Conservation (phyloP, 2,888 invertebrate species). For the Thecophora atra region DNA sequence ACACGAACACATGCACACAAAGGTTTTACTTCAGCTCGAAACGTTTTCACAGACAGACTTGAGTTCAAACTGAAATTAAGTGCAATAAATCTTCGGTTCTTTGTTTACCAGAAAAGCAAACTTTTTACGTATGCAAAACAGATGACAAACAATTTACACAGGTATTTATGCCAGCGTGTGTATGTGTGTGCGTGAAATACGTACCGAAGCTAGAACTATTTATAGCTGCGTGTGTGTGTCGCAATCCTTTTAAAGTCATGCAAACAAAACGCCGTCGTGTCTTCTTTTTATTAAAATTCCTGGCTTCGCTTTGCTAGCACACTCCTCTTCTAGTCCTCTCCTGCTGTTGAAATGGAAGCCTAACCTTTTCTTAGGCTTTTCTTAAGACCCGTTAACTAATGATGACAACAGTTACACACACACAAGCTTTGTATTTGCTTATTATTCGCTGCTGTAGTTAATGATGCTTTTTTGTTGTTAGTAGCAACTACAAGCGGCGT, state of each 20-base stretch:
- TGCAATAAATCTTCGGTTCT: constrained; percentile 29
- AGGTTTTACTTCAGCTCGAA: neutral
- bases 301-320: neutral
- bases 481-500: neutral
- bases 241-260: neutral
- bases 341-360: neutral
- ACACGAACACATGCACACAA: neutral
- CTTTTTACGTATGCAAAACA: constrained; percentile 6
- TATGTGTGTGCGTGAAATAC: neutral
- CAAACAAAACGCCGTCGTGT: neutral
- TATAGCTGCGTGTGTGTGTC: neutral
- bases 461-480: too few relatives aligned
- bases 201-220: neutral
- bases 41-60: neutral
- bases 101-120: constrained; percentile 32
- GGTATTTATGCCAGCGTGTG: neutral
- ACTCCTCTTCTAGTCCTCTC: neutral
- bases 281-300: neutral
- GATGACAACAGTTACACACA: neutral
- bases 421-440: neutral
- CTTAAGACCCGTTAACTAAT: constrained; percentile 1
- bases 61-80: constrained; percentile 28
- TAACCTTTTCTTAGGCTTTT: neutral
- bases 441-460: neutral
- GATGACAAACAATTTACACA: neutral